These are phyloP conservation scores for Megalopta genalis DNA, from an alignment of 1,140 invertebrate species.

Conservation along the genomic window DNA sequence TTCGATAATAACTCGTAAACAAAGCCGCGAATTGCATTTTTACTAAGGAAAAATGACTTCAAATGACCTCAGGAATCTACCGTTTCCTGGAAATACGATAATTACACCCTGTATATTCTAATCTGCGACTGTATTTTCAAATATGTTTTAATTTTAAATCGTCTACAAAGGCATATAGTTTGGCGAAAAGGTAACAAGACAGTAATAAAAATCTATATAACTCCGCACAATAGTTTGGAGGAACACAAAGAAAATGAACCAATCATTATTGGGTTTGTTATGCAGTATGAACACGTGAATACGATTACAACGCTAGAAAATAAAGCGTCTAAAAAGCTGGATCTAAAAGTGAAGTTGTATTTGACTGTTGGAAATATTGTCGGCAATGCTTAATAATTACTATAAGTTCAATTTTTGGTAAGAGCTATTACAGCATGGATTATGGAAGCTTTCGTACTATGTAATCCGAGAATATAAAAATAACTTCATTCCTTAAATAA, in stretches of 20 bases:
- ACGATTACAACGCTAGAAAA: constrained; percentile 85
- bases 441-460: not conserved
- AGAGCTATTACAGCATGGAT: constrained; percentile 34
- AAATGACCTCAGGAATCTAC: too few relatives aligned
- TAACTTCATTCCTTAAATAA: too few relatives aligned
- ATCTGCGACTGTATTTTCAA: not conserved
- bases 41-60: too few relatives aligned
- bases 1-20: too few relatives aligned
- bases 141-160: constrained; percentile 17
- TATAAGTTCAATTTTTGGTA: not conserved
- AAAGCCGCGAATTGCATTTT: too few relatives aligned
- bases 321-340: constrained; percentile 83
- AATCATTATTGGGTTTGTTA: constrained; percentile 84
- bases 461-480: not conserved
- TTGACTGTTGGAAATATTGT: constrained; percentile 80
- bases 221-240: constrained; percentile 76
- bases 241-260: constrained; percentile 73
- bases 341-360: constrained; percentile 82
- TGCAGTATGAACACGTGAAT: constrained; percentile 92
- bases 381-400: constrained; percentile 74
- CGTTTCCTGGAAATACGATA: too few relatives aligned
- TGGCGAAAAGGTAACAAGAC: constrained; percentile 93
- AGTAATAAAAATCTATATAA: constrained; percentile 84
- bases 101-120: too few relatives aligned
- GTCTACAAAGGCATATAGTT: constrained; percentile 84